Evolutionary conservation across 2,888 invertebrate genomes (phyloP).

Genomic region (Sphaerophoria taeniata): DNA sequence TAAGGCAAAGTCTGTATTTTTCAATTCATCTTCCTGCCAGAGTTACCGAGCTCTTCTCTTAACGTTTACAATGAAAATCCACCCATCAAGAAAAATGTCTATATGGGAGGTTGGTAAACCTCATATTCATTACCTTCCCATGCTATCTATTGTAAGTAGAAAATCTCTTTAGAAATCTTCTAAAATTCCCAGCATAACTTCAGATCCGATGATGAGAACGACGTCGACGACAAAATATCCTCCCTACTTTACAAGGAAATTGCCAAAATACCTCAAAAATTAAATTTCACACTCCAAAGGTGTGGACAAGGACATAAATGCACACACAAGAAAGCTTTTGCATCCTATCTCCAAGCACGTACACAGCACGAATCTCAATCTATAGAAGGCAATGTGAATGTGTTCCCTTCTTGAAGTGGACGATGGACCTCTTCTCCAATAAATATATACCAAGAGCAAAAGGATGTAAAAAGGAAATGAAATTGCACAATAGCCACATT

Average conservation of each 20-base stretch:
- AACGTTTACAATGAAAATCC: no score
- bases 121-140: background rate
- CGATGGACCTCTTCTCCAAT: no score
- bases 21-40: no score
- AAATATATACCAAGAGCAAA: background rate
- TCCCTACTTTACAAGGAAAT: constrained; percentile 43
- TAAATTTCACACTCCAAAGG: constrained; percentile 64
- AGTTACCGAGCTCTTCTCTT: no score
- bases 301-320: constrained; percentile 40
- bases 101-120: no score
- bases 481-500: constrained; percentile 60
- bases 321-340: constrained; percentile 30
- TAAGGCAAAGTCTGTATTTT: no score
- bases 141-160: background rate
- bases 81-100: no score
- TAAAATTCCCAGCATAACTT: constrained; percentile 65
- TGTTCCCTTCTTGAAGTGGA: no score
- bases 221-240: background rate
- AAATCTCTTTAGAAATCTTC: constrained; percentile 60
- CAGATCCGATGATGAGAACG: constrained; percentile 26
- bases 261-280: constrained; percentile 73
- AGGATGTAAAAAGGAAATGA: constrained; percentile 44
- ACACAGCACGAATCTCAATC: background rate
- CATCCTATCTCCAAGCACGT: background rate
- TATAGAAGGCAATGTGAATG: background rate